Evolutionary conservation across 2,113 vertebrate genomes (phyloP).

Genomic region (Bungarus multicinctus): DNA sequence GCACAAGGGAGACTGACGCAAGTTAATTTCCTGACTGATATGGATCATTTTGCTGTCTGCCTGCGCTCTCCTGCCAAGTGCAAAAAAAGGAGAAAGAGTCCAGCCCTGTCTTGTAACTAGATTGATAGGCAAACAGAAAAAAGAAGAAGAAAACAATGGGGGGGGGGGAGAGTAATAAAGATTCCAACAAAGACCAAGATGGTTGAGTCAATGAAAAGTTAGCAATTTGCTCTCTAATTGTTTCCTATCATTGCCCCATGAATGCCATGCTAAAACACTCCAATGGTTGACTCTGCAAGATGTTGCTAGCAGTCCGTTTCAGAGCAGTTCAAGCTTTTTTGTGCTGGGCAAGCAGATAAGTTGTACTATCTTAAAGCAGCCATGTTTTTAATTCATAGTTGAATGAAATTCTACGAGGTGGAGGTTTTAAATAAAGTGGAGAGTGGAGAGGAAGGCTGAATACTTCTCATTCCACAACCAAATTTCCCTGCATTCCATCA

Average conservation of each 20-base stretch:
- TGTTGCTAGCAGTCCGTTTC: neutral
- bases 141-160: neutral
- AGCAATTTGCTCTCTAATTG: neutral
- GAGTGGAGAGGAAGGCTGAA: neutral
- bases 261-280: neutral
- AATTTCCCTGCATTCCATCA: neutral
- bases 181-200: neutral
- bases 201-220: neutral
- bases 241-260: neutral
- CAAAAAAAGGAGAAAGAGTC: neutral
- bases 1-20: slow-evolving; percentile 14
- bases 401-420: neutral
- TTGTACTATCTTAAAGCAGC: neutral
- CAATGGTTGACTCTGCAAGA: neutral
- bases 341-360: neutral
- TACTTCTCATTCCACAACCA: neutral
- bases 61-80: neutral
- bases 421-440: neutral
- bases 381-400: neutral
- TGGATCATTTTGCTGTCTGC: slow-evolving; percentile 4
- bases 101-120: neutral
- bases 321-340: neutral
- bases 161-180: neutral
- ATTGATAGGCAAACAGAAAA: neutral
- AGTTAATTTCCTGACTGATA: slow-evolving; percentile 13